These are phyloP conservation scores for Andinoacara biseriatus DNA, from an alignment of 2,113 vertebrate genomes.

Conservation along the genomic window DNA sequence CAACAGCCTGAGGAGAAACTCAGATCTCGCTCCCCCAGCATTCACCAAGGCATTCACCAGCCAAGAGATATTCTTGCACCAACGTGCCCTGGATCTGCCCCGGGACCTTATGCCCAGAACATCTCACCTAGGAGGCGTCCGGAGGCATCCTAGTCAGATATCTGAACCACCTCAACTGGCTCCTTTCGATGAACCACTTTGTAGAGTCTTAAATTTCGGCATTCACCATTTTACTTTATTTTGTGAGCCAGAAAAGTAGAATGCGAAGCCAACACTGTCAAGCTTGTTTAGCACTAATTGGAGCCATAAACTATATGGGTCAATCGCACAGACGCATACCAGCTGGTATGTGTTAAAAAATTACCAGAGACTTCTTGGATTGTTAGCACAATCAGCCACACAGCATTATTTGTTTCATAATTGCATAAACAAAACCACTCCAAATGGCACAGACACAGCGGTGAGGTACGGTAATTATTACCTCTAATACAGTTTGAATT, in stretches of 20 bases:
- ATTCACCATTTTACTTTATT: too few relatives aligned
- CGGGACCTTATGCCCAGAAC: background rate
- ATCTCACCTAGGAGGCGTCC: background rate
- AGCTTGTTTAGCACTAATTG: background rate
- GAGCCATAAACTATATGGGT: fast-evolving
- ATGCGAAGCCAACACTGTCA: background rate
- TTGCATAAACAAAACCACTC: background rate
- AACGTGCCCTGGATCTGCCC: background rate
- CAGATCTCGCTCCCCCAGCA: background rate
- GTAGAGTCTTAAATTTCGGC: too few relatives aligned
- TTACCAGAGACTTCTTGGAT: background rate
- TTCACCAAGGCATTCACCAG: background rate
- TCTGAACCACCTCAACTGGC: background rate
- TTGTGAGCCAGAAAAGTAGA: background rate
- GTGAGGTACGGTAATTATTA: background rate
- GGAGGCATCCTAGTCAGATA: too few relatives aligned
- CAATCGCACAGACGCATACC: too few relatives aligned
- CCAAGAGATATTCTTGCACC: background rate
- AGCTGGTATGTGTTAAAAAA: background rate
- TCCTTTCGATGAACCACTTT: too few relatives aligned
- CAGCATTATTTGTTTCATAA: background rate
- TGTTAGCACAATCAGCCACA: background rate
- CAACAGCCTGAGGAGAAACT: background rate
- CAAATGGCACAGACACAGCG: background rate
- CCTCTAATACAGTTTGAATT: background rate